These are phyloP conservation scores for Amniataba percoides DNA, from an alignment of 2,797 vertebrate genomes.

Conservation along the genomic window DNA sequence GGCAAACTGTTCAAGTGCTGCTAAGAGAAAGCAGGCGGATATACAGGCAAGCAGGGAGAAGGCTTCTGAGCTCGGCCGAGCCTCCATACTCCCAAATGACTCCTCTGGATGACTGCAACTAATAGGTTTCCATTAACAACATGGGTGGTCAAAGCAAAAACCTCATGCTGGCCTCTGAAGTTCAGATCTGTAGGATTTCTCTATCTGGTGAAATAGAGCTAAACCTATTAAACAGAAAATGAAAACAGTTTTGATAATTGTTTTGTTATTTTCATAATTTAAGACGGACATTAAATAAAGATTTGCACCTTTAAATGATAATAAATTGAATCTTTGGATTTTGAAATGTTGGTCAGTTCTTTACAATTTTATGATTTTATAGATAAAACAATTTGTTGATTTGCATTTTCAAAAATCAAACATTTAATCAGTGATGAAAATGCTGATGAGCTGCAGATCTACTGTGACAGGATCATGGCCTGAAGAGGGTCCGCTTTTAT, in stretches of 20 bases:
- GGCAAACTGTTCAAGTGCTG: slow-evolving; percentile 42
- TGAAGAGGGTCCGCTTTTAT: neutral
- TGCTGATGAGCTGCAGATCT: neutral
- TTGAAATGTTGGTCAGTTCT: neutral
- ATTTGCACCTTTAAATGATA: neutral
- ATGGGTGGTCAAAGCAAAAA: slow-evolving; percentile 39
- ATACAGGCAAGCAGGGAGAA: slow-evolving; percentile 35
- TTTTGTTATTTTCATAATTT: neutral
- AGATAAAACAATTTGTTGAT: neutral
- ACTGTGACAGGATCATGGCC: neutral
- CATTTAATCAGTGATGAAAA: no score
- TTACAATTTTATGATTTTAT: neutral
- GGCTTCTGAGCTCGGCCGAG: slow-evolving; percentile 41
- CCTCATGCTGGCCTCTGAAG: slow-evolving; percentile 22
- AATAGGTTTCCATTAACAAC: slow-evolving; percentile 78
- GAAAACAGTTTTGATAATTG: neutral
- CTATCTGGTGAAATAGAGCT: neutral
- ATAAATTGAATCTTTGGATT: neutral
- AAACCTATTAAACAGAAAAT: neutral
- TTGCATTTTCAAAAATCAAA: neutral
- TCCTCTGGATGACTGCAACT: slow-evolving; percentile 65
- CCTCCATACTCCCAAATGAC: slow-evolving; percentile 59
- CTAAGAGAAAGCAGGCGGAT: slow-evolving; percentile 39
- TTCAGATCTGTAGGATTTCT: slow-evolving; percentile 25
- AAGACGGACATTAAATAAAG: neutral